Conservation (phyloP, 2,113 vertebrate species). For the Sander vitreus region DNA sequence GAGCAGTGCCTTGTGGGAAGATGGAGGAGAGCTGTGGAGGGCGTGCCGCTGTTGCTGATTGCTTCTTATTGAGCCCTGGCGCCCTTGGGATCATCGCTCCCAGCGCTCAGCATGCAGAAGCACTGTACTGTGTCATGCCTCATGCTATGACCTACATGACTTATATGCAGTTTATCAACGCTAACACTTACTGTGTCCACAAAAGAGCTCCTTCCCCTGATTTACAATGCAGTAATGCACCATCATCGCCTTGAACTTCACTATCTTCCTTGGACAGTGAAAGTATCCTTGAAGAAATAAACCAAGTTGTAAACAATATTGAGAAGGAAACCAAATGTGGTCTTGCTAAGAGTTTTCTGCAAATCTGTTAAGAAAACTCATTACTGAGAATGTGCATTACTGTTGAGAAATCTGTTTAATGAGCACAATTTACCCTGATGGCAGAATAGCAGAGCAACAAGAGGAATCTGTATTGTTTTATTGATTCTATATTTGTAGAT, state of each 20-base stretch:
- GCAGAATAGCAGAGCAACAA: slow-evolving; percentile 40
- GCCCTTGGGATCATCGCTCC: slow-evolving; percentile 51
- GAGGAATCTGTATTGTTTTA: slow-evolving; percentile 42
- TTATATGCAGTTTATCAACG: slow-evolving; percentile 21
- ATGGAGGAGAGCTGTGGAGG: slow-evolving; percentile 59
- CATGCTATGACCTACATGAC: slow-evolving; percentile 61
- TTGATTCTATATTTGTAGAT: slow-evolving; percentile 69
- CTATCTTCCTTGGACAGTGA: not conserved
- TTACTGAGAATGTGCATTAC: slow-evolving; percentile 52
- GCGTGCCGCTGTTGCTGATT: slow-evolving; percentile 66
- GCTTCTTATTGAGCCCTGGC: slow-evolving; percentile 78
- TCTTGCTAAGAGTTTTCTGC: not conserved
- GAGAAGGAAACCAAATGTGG: slow-evolving; percentile 35
- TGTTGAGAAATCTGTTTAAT: slow-evolving; percentile 70
- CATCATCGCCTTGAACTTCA: slow-evolving; percentile 16
- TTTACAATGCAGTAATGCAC: slow-evolving; percentile 17
- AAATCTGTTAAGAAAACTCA: slow-evolving; percentile 53
- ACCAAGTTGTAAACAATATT: slow-evolving; percentile 42
- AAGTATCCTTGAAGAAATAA: slow-evolving; percentile 49
- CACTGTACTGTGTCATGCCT: slow-evolving; percentile 47
- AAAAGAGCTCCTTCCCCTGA: slow-evolving; percentile 1
- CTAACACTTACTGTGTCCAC: slow-evolving; percentile 5
- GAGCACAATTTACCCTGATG: slow-evolving; percentile 63
- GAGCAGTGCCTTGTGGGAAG: slow-evolving; percentile 73
- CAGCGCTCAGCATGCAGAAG: slow-evolving; percentile 53